phyloP scores from a whole-genome alignment of 2,797 vertebrate species.

The Chromis chromis region DNA sequence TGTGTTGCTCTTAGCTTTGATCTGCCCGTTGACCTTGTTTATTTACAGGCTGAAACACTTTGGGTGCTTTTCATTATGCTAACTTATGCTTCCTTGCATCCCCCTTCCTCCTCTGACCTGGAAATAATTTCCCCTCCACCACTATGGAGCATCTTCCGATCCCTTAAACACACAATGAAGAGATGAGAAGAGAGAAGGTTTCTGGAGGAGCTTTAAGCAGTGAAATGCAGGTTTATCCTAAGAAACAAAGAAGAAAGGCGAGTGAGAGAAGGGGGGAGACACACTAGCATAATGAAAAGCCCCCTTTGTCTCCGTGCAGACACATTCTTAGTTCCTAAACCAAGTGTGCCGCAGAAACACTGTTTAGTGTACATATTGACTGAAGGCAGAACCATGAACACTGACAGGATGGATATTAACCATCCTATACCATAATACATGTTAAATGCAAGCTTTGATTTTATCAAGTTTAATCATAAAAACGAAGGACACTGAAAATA shows the following conservation, averaged over 20 bases:
- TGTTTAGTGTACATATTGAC: no score
- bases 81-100: no score
- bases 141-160: no score
- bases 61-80: no score
- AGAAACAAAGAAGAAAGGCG: no score
- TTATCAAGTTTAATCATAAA: slow-evolving; percentile 61
- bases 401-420: not conserved
- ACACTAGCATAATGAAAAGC: no score
- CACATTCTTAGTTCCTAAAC: not conserved
- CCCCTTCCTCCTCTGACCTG: no score
- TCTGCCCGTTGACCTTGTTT: not conserved
- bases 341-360: not conserved
- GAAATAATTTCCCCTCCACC: no score
- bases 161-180: no score
- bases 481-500: slow-evolving; percentile 55
- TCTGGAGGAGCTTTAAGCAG: no score
- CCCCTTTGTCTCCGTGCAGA: slow-evolving; percentile 5
- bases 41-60: not conserved
- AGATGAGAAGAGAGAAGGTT: no score
- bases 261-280: not conserved
- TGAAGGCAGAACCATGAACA: not conserved
- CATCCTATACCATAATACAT: not conserved
- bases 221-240: no score
- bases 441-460: slow-evolving; percentile 5
- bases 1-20: not conserved